Evolutionary conservation across 2,113 vertebrate species (phyloP).

Genomic region (Anolis sagrei): DNA sequence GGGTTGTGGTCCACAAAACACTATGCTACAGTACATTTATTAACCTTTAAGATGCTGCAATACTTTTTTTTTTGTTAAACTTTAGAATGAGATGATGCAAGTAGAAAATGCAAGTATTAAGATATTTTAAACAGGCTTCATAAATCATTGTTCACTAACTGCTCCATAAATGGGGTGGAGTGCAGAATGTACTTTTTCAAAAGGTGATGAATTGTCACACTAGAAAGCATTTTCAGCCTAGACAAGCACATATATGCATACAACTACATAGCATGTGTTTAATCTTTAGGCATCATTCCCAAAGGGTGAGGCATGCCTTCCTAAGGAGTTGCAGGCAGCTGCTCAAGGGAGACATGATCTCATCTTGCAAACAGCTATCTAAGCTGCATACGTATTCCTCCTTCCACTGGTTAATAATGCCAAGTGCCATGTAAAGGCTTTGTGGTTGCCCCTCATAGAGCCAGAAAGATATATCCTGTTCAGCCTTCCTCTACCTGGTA

Average conservation of each 20-base stretch:
- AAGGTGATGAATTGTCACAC: constrained; percentile 7
- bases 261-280: neutral
- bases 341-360: constrained; percentile 15
- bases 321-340: constrained; percentile 29
- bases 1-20: too few species aligned
- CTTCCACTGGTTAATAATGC: neutral
- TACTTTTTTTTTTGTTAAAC: too few species aligned
- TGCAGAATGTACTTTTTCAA: neutral
- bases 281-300: neutral
- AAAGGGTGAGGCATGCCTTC: constrained; percentile 14
- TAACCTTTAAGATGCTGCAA: too few species aligned
- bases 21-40: too few species aligned
- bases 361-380: neutral
- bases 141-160: neutral
- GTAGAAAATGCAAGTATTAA: neutral
- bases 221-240: neutral
- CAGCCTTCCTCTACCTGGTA: too few species aligned
- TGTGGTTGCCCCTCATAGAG: neutral
- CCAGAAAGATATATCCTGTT: neutral
- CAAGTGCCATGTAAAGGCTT: neutral
- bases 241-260: neutral
- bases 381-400: neutral
- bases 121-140: neutral
- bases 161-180: neutral
- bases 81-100: neutral